Conservation (phyloP, 2,113 vertebrate genomes). For the Serinus canaria region DNA sequence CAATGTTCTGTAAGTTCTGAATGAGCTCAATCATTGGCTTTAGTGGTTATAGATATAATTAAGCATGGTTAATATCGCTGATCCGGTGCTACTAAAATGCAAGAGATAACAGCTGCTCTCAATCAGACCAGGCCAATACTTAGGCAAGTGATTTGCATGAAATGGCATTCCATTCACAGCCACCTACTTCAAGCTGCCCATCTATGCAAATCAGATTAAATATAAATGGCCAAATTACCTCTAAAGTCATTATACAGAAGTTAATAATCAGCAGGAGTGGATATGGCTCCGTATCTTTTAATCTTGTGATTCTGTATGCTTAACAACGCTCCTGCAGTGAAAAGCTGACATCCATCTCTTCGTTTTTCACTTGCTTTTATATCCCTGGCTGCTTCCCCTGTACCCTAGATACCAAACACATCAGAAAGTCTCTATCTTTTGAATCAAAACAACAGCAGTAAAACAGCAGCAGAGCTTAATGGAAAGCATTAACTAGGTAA, state of each 20-base stretch:
- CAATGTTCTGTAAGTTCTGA: neutral
- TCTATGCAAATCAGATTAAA: slow-evolving; percentile 21
- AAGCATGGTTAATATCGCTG: neutral
- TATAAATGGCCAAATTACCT: slow-evolving; percentile 9
- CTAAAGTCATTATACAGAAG: neutral
- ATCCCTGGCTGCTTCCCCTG: neutral
- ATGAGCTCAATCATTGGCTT: neutral
- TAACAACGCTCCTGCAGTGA: neutral
- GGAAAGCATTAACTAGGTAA: neutral
- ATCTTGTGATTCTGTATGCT: neutral
- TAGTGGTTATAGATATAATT: neutral
- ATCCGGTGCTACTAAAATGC: neutral
- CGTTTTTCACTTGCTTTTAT: neutral
- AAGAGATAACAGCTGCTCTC: neutral
- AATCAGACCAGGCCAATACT: neutral
- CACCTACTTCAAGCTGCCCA: neutral
- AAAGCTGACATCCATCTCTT: neutral
- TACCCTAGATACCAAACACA: neutral
- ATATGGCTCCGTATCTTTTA: neutral
- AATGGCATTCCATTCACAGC: neutral
- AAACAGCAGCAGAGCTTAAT: neutral
- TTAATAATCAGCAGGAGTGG: neutral
- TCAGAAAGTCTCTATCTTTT: neutral
- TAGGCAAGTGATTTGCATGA: neutral
- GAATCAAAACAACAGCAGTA: neutral